Base-by-base conservation (phyloP, 2,888 invertebrate genomes). In the Scaeva pyrastri region DNA sequence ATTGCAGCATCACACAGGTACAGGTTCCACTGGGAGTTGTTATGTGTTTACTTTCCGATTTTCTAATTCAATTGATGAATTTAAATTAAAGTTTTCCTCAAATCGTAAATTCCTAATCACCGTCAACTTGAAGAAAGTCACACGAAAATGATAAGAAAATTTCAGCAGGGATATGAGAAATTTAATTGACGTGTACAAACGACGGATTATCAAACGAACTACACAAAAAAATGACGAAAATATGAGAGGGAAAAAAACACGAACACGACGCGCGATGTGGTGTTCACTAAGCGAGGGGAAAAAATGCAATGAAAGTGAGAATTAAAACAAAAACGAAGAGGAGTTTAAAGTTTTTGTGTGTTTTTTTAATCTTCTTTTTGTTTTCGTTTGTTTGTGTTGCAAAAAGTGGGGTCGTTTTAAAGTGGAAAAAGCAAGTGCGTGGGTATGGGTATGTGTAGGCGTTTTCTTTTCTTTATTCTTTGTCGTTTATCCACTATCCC, bases 271-370 rank as follows among this genome's bases (percentile, higher is more conserved):
- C 23, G 19, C 19, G 16, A 26, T 58, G 41, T 21, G 1, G 21
- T 76, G 66, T 39, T 72, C 76, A 76, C 81, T 48, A 14, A 10
- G 41, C 41, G 62, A 68, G 56, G 41, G 48, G 31, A 52, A 56
- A 70, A 23, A 73, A 55, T 81, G 66, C 73, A 85, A 85, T 85
- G 85, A 85, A 81, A 55, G 48, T 56, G 68, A 43, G 23, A 76
- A 81, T 76, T 76, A 85, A 72, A 85, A 85, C 81, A 81, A 81
- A 85, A 81, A 45, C 26, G 19, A 74, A 62, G 26, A 70, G 75
- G 21, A 55, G 48, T 48, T 64, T 11, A 1, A 19, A 52, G n/a
- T n/a, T n/a, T 31, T 31, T 31, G 31, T 11, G 2, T 21, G n/a
- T 2, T 21, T 4, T 26, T 21, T 50, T 21, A 14, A 39, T 12